These are phyloP conservation scores for Atta texana DNA, from an alignment of 1,140 invertebrate species.

Conservation along the genomic window DNA sequence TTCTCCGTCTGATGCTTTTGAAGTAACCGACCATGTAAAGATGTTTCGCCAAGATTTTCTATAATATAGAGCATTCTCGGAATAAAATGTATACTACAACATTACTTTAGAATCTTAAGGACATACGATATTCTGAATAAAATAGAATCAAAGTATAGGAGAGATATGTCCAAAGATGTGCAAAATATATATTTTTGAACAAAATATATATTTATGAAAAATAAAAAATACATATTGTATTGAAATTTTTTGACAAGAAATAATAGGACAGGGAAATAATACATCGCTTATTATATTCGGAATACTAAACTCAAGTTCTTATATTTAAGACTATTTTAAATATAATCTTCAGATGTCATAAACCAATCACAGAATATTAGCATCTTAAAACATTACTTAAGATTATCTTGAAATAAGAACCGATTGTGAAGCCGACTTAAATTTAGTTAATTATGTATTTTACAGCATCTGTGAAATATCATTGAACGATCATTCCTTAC, in stretches of 20 bases:
- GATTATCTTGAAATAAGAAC: too few species aligned
- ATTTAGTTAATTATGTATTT: not conserved
- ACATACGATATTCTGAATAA: not conserved
- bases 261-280: not conserved
- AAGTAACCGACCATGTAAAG: conserved; percentile 59
- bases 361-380: too few species aligned
- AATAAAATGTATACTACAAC: not conserved
- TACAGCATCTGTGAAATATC: not conserved
- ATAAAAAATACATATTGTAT: not conserved
- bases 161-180: not conserved
- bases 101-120: not conserved
- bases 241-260: not conserved
- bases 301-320: not conserved
- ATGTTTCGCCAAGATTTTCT: conserved; percentile 46
- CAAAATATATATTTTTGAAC: too few species aligned
- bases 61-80: conserved; percentile 22
- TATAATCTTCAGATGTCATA: too few species aligned
- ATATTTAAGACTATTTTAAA: too few species aligned
- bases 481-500: not conserved
- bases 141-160: not conserved
- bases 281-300: not conserved
- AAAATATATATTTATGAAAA: too few species aligned
- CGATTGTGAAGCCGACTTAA: not conserved
- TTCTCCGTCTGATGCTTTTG: conserved; percentile 62
- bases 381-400: too few species aligned